Evolutionary conservation across 2,797 vertebrate genomes (phyloP).

Genomic region (Enteromius fasciolatus): DNA sequence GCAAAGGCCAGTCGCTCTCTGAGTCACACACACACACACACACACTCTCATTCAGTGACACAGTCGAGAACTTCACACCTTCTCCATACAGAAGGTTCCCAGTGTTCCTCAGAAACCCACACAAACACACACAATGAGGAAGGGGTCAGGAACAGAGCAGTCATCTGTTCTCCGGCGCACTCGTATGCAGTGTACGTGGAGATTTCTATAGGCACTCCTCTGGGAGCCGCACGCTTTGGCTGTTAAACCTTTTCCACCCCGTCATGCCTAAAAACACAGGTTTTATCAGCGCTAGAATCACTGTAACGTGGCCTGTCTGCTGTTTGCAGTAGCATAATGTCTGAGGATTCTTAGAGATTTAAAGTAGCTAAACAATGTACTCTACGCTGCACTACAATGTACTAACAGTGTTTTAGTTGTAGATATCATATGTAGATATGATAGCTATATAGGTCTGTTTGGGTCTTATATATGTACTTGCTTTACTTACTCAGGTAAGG

Average conservation of each 20-base stretch:
- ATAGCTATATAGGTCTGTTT: background rate
- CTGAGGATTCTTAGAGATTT: background rate
- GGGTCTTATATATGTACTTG: no score
- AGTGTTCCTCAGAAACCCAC: conserved; percentile 67
- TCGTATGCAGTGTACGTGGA: background rate
- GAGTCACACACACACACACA: conserved; percentile 59
- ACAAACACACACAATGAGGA: conserved; percentile 34
- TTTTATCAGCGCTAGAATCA: background rate
- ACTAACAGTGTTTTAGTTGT: background rate
- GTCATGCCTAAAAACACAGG: background rate
- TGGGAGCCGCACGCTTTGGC: conserved; percentile 8
- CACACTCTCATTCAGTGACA: conserved; percentile 67
- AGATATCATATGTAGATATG: background rate
- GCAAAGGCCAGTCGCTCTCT: conserved; percentile 75
- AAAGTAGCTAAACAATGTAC: background rate
- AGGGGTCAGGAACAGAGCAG: background rate
- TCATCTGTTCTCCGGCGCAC: background rate
- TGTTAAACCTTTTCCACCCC: background rate
- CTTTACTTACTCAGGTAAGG: background rate
- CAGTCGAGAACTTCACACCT: conserved; percentile 66
- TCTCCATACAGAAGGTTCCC: conserved; percentile 56
- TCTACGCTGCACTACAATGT: background rate
- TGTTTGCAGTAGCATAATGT: background rate
- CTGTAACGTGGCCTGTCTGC: background rate
- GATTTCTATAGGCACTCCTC: conserved; percentile 37